Evolutionary conservation across 2,888 invertebrate genomes (phyloP).

Genomic region (Apoda limacodes): DNA sequence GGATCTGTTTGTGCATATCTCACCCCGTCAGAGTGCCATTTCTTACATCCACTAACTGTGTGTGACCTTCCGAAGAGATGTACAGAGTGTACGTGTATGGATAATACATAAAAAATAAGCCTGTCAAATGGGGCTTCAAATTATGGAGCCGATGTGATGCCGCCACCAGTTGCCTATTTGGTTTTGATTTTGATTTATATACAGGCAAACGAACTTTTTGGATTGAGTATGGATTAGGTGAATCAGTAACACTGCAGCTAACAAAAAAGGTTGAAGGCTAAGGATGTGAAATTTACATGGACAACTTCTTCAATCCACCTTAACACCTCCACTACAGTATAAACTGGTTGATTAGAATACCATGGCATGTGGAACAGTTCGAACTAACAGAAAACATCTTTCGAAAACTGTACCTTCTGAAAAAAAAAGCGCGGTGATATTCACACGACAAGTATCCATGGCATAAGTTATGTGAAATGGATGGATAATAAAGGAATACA

Average conservation of each 20-base stretch:
- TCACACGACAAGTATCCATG: slow-evolving; percentile 8
- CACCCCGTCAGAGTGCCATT: too few species aligned
- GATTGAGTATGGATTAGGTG: slow-evolving; percentile 8
- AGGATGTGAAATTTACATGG: slow-evolving; percentile 14
- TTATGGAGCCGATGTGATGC: slow-evolving; percentile 15
- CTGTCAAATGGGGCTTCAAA: slow-evolving; percentile 16
- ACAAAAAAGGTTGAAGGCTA: slow-evolving; percentile 9
- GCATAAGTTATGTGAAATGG: slow-evolving; percentile 22
- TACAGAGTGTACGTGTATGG: too few species aligned
- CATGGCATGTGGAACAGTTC: slow-evolving; percentile 9
- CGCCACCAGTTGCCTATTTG: slow-evolving; percentile 12
- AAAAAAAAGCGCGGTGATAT: slow-evolving; percentile 9
- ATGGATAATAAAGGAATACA: slow-evolving; percentile 25
- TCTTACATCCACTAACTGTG: too few species aligned
- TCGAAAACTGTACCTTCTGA: slow-evolving; percentile 7
- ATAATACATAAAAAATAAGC: slow-evolving; percentile 9
- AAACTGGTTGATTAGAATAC: slow-evolving; percentile 7
- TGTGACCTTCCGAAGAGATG: too few species aligned
- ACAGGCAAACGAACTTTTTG: slow-evolving; percentile 10
- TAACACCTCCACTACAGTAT: slow-evolving; percentile 11
- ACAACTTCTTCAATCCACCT: slow-evolving; percentile 14
- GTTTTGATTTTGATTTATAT: slow-evolving; percentile 19
- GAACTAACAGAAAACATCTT: slow-evolving; percentile 7
- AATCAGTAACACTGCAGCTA: slow-evolving; percentile 9
- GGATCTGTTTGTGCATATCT: too few species aligned